Evolutionary conservation across 2,888 invertebrate species (phyloP).

Genomic region (Acronicta leporina): DNA sequence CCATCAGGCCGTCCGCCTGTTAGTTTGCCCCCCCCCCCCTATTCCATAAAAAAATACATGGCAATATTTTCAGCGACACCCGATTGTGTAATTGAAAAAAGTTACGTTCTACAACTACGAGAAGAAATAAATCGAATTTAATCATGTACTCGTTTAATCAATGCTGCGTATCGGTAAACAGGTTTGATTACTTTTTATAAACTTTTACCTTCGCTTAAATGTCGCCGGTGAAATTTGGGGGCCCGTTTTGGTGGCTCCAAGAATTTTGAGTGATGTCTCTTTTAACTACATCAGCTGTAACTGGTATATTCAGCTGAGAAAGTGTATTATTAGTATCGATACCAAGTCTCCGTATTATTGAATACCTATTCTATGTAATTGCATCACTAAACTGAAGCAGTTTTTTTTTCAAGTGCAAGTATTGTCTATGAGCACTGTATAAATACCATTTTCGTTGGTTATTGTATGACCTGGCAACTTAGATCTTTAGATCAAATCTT

Average conservation of each 20-base stretch:
- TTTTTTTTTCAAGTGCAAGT: no score
- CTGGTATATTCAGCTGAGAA: slow-evolving; percentile 10
- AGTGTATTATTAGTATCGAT: neutral
- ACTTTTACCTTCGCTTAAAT: slow-evolving; percentile 58
- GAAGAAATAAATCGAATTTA: neutral
- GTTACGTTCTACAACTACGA: neutral
- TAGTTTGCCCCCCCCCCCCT: no score
- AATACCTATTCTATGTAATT: no score
- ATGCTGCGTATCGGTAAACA: slow-evolving; percentile 42
- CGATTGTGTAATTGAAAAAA: neutral
- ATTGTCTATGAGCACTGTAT: no score
- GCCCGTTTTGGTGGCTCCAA: slow-evolving; percentile 36
- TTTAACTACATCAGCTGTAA: neutral
- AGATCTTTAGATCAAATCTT: no score
- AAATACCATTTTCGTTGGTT: no score
- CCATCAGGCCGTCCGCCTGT: no score
- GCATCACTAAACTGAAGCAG: no score
- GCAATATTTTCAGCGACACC: no score
- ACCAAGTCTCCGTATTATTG: no score
- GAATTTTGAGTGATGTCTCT: slow-evolving; percentile 29
- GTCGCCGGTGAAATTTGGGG: slow-evolving; percentile 54
- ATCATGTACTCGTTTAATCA: slow-evolving; percentile 42
- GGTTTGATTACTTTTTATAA: slow-evolving; percentile 49
- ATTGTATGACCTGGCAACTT: no score
- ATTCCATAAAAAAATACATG: no score